Evolutionary conservation across 2,888 invertebrate genomes (phyloP).

Genomic region (Amiota communis): DNA sequence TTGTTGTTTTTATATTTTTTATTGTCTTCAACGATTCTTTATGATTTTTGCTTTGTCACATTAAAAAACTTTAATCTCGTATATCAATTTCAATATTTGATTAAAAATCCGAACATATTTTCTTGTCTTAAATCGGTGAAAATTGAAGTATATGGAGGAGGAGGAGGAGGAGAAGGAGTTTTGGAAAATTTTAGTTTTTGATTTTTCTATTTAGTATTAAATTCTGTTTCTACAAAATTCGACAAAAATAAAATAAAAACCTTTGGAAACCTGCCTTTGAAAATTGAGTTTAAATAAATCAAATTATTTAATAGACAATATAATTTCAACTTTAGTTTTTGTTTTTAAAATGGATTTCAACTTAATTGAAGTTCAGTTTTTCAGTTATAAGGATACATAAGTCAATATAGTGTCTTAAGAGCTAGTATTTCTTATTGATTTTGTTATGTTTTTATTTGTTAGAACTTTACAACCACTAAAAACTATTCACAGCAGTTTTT

Average conservation of each 20-base stretch:
- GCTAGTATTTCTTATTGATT: slow-evolving; percentile 48
- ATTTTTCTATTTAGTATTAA: neutral
- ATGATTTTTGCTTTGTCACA: slow-evolving; percentile 27
- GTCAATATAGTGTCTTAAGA: slow-evolving; percentile 48
- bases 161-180: no score
- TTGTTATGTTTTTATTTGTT: slow-evolving; percentile 37
- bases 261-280: slow-evolving; percentile 8
- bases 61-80: no score
- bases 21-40: slow-evolving; percentile 61
- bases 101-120: no score
- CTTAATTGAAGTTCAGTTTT: no score
- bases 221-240: no score
- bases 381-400: slow-evolving; percentile 13
- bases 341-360: no score
- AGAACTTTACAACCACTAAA: slow-evolving; percentile 69
- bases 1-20: slow-evolving; percentile 33
- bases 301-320: no score
- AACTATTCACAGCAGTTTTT: slow-evolving; percentile 71
- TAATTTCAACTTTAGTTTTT: no score
- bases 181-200: neutral
- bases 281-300: neutral
- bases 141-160: no score
- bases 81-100: no score
- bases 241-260: no score
- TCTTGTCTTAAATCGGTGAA: no score